These are phyloP conservation scores for Ambastaia sidthimunki DNA, from an alignment of 2,797 vertebrate genomes.

Conservation along the genomic window DNA sequence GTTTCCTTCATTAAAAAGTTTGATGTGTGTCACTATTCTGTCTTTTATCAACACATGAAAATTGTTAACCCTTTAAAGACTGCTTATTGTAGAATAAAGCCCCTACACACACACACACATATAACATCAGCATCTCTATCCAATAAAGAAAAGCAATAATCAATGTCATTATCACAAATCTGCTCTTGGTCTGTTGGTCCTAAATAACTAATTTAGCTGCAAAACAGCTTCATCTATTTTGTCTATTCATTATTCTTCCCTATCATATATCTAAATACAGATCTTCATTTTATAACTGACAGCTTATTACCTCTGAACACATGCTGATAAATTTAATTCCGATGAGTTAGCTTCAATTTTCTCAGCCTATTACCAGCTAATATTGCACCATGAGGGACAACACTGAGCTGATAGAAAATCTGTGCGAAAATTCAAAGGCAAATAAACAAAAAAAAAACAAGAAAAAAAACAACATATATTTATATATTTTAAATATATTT, in stretches of 20 bases:
- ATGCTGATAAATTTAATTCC: conserved; percentile 86
- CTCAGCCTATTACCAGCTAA: conserved; percentile 81
- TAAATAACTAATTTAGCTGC: conserved; percentile 84
- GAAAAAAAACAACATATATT: conserved; percentile 13
- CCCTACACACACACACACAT: conserved; percentile 62
- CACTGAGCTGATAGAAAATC: conserved; percentile 61
- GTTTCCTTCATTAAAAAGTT: conserved; percentile 73
- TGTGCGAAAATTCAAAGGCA: background rate
- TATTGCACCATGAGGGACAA: conserved; percentile 73
- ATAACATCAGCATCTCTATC: conserved; percentile 71
- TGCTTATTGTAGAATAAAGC: conserved; percentile 40
- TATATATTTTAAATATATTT: background rate
- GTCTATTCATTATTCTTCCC: conserved; percentile 80
- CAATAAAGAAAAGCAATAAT: conserved; percentile 79
- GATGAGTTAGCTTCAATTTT: conserved; percentile 84
- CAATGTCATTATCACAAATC: conserved; percentile 76
- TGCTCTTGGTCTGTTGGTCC: conserved; percentile 75
- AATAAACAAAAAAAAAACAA: background rate
- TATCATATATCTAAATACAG: conserved; percentile 88
- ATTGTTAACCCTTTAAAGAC: conserved; percentile 68
- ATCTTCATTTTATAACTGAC: conserved; percentile 86
- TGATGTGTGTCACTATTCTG: conserved; percentile 70
- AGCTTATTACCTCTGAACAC: conserved; percentile 86
- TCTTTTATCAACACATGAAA: conserved; percentile 59
- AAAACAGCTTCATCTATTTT: conserved; percentile 82